A percentile compares a stretch with the other conserved stretches of the same genome.
Evolutionary conservation across 2,888 invertebrate genomes (phyloP).

Genomic region (Epicampocera succincta): DNA sequence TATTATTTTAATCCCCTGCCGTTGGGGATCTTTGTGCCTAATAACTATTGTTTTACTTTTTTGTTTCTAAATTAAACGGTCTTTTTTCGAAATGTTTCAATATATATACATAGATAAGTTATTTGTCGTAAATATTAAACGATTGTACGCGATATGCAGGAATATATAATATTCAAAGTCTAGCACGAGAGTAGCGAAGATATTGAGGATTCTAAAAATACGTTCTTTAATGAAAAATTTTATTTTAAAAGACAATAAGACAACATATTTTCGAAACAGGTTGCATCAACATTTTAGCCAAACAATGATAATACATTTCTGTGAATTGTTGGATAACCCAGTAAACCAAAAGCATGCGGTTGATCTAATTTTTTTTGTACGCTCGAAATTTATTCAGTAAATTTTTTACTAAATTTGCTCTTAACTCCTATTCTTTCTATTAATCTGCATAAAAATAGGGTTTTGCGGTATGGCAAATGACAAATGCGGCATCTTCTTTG

Average conservation of each 20-base stretch:
- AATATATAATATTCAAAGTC: slow-evolving; percentile 68
- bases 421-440: no score
- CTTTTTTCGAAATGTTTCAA: slow-evolving; percentile 2
- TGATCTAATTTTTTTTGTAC: neutral
- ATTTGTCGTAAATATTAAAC: slow-evolving; percentile 33
- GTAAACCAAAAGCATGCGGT: slow-evolving; percentile 51
- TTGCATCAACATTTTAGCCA: slow-evolving; percentile 7
- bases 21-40: slow-evolving; percentile 50
- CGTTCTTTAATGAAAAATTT: slow-evolving; percentile 20
- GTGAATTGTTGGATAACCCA: slow-evolving; percentile 36
- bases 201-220: slow-evolving; percentile 45
- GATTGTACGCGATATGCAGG: slow-evolving; percentile 59
- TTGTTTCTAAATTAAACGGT: slow-evolving; percentile 26
- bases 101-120: slow-evolving; percentile 31
- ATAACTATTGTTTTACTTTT: slow-evolving; percentile 18
- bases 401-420: no score
- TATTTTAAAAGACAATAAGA: neutral
- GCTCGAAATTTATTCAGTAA: no score
- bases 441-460: no score
- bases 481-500: no score
- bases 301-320: slow-evolving; percentile 4
- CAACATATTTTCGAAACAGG: neutral
- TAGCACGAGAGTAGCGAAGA: slow-evolving; percentile 43
- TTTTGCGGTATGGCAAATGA: no score
- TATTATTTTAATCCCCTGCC: slow-evolving; percentile 41